Conservation (phyloP, 2,888 invertebrate genomes). For the Geotrupes spiniger region DNA sequence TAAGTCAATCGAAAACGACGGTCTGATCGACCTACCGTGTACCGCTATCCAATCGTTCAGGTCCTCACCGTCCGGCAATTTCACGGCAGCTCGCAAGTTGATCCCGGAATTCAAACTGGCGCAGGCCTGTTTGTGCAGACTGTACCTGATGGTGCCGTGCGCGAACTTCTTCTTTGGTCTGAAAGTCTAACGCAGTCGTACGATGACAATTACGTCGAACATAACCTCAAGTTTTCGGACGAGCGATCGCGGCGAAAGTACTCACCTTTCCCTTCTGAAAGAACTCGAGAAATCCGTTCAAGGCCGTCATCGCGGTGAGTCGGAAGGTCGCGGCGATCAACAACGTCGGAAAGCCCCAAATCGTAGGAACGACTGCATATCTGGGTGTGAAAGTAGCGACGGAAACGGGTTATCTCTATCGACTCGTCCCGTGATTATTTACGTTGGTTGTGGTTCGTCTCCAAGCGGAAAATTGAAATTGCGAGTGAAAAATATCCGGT, state of each 20-base stretch:
- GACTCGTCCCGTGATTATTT: too few species aligned
- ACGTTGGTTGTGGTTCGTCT: too few species aligned
- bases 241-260: conserved; percentile 10
- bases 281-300: conserved; percentile 71
- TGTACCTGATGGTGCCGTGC: conserved; percentile 82
- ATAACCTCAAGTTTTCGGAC: conserved; percentile 8
- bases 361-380: too few species aligned
- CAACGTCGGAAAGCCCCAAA: too few species aligned
- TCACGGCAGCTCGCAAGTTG: conserved; percentile 77
- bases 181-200: conserved; percentile 69
- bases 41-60: conserved; percentile 91
- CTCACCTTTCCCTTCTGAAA: conserved; percentile 75
- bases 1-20: too few species aligned
- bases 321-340: too few species aligned
- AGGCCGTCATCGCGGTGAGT: conserved; percentile 49
- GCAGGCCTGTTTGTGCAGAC: conserved; percentile 86
- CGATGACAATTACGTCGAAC: conserved; percentile 12
- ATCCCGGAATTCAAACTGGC: conserved; percentile 88
- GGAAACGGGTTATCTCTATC: too few species aligned
- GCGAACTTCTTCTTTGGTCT: conserved; percentile 84
- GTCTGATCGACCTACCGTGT: conserved; percentile 80
- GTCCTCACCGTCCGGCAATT: conserved; percentile 79
- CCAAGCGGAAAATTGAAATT: too few species aligned
- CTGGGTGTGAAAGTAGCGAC: too few species aligned
- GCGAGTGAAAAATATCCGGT: too few species aligned